Base-by-base conservation (phyloP, 2,888 invertebrate species). In the Unio delphinus region DNA sequence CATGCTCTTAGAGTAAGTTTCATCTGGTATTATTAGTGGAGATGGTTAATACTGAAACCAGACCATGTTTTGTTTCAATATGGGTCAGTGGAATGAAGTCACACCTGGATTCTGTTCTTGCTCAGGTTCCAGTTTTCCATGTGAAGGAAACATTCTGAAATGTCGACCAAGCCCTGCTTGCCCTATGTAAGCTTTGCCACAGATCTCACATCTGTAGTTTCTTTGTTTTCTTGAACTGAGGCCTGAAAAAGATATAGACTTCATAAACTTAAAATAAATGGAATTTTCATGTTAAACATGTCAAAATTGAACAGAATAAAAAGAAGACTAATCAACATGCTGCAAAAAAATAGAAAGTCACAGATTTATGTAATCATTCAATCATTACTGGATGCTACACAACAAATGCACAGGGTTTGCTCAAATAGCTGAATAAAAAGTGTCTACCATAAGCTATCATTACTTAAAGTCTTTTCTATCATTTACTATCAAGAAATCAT, bases 141-240 rank as follows among this genome's bases (percentile, higher is more conserved):
- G 94, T 70, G 91, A 91, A 3, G 93, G 93, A 87, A 92, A 91
- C 79, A 93, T 91, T 77, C 92, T 91, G 75, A 93, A 92, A 87
- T 94, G 94, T 69, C 92, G 89, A 28, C 92, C 91, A 90, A 94
- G 92, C 66, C 92, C 92, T 55, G 90, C 92, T 78, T 91, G 90
- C 8, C 93, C 93, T 66, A 93, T 89, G 86, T 93, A 94, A 23
- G 92, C 92, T 85, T 93, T 93, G 67, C 92, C 91, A 87, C 94
- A 94, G n/a, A 92, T 92, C 3, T 92, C 92, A 86, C 94, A 94
- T 56, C 92, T 90, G 82, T 92, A 93, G 55, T 86, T 88, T 78
- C 85, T 88, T 28, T 86, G 86, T 62, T 83, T 84, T 26, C 76
- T 73, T 18, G 81, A 74, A 61, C 69, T 65, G 26, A 82, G 64